Evolutionary conservation across 2,888 invertebrate genomes (phyloP).

Genomic region (Drosophila atripex): DNA sequence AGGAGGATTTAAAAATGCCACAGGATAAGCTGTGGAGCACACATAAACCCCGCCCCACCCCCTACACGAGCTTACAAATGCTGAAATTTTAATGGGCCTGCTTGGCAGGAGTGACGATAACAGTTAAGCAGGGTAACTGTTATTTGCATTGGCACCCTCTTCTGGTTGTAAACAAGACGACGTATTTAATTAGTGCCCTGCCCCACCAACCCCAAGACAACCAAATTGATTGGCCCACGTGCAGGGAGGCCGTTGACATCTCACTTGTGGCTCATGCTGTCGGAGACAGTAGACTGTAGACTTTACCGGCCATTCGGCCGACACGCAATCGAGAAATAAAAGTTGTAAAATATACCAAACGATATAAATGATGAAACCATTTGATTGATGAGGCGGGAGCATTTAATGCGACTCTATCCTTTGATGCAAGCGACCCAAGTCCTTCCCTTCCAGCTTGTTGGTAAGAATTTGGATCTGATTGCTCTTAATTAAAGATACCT

Average conservation of each 20-base stretch:
- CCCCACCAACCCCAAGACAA: neutral
- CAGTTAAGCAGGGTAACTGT: slow-evolving; percentile 18
- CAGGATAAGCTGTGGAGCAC: neutral
- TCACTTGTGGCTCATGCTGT: slow-evolving; percentile 37
- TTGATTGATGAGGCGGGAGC: slow-evolving; percentile 41
- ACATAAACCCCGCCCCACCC: neutral
- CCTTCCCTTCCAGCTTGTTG: too few relatives aligned
- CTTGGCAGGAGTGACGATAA: slow-evolving; percentile 21
- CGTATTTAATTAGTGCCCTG: slow-evolving; percentile 51
- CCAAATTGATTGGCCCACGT: slow-evolving; percentile 39
- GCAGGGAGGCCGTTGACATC: slow-evolving; percentile 38
- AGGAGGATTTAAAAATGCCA: slow-evolving; percentile 39
- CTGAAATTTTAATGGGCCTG: slow-evolving; percentile 37
- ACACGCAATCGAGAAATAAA: slow-evolving; percentile 44
- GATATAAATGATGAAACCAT: slow-evolving; percentile 24
- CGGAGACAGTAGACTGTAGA: slow-evolving; percentile 5
- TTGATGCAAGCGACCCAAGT: neutral
- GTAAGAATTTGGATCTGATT: too few relatives aligned
- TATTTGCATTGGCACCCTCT: slow-evolving; percentile 34
- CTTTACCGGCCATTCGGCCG: slow-evolving; percentile 5
- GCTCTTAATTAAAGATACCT: too few relatives aligned
- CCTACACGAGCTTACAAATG: slow-evolving; percentile 11
- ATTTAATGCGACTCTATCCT: slow-evolving; percentile 6
- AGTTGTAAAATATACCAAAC: slow-evolving; percentile 31
- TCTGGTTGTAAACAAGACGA: slow-evolving; percentile 50